A percentile compares a stretch with the other conserved stretches of the same genome.
Conservation (phyloP, 2,113 vertebrate species). For the Patagioenas fasciata region DNA sequence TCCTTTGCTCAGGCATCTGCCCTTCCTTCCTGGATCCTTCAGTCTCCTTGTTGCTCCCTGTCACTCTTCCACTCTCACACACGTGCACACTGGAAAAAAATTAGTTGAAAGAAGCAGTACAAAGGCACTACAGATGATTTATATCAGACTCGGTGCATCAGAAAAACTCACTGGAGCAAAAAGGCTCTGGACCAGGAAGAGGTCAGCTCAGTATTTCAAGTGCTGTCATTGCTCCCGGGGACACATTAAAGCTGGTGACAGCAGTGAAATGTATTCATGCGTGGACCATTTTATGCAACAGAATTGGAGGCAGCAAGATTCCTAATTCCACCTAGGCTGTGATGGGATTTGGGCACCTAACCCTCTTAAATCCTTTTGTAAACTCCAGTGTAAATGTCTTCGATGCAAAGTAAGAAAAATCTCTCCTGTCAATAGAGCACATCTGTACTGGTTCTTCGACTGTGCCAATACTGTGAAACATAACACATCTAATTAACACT, state of each 20-base stretch:
- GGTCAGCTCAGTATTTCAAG: conserved; percentile 9
- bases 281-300: not conserved
- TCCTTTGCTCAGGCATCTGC: not conserved
- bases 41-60: not conserved
- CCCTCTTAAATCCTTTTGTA: not conserved
- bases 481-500: not conserved
- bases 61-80: not conserved
- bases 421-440: not conserved
- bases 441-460: not conserved
- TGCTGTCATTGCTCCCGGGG: not conserved
- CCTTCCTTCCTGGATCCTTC: not conserved
- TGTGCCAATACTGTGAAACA: not conserved
- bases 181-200: not conserved
- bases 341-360: not conserved
- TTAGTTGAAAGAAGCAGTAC: not conserved
- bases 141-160: not conserved
- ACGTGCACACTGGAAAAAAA: not conserved
- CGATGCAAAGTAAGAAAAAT: conserved; percentile 18
- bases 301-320: not conserved
- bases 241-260: not conserved
- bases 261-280: not conserved
- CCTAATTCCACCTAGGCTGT: not conserved
- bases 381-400: not conserved
- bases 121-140: conserved; percentile 5
- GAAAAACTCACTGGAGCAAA: not conserved